Conservation (phyloP, 2,797 vertebrate genomes). For the Spinibarbus caldwelli region DNA sequence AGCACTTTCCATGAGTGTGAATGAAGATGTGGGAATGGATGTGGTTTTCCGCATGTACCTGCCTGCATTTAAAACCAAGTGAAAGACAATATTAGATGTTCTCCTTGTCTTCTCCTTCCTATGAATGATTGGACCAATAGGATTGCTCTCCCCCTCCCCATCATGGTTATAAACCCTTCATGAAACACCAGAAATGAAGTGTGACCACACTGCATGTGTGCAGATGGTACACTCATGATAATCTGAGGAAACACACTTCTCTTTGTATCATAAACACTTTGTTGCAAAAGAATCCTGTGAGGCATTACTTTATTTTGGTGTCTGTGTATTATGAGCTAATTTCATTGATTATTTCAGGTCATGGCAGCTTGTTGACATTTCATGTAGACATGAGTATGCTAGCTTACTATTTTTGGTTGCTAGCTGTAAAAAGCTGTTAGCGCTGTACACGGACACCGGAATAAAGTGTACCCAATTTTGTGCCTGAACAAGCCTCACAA, state of each 20-base stretch:
- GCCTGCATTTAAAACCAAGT: conserved; percentile 39
- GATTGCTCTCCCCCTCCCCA: not conserved
- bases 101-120: conserved; percentile 37
- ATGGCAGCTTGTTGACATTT: conserved; percentile 9
- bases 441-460: not conserved
- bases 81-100: conserved; percentile 35
- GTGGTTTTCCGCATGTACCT: conserved; percentile 52
- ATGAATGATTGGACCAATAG: conserved; percentile 29
- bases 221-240: conserved; percentile 32
- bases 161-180: conserved; percentile 30
- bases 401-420: not conserved
- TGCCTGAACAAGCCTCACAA: conserved; percentile 12
- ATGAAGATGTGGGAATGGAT: conserved; percentile 30
- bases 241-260: conserved; percentile 29
- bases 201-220: conserved; percentile 47
- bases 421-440: not conserved
- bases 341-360: conserved; percentile 16
- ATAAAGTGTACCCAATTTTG: conserved; percentile 19
- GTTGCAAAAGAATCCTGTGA: conserved; percentile 12
- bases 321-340: conserved; percentile 16
- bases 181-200: conserved; percentile 40
- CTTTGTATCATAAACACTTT: not conserved
- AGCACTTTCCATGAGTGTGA: conserved; percentile 5
- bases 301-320: conserved; percentile 40
- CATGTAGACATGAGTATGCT: not conserved